phyloP scores from a whole-genome alignment of 2,888 invertebrate genomes.

The Salticus scenicus region DNA sequence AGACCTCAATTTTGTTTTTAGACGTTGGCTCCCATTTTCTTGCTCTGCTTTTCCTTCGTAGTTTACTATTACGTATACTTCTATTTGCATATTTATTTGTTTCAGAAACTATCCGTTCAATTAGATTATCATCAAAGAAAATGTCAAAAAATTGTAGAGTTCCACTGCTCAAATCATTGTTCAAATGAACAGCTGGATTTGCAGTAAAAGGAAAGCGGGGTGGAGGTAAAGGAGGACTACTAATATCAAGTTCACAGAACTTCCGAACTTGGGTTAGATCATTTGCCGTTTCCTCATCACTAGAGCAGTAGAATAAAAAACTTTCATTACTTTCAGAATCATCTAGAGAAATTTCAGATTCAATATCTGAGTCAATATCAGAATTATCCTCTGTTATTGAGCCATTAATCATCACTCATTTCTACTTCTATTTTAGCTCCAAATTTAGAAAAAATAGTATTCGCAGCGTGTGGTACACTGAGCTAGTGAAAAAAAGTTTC shows the following conservation, averaged over 20 bases:
- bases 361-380: too few species aligned
- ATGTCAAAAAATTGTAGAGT: constrained; percentile 16
- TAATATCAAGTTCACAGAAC: constrained; percentile 29
- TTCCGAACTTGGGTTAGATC: constrained; percentile 31
- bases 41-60: constrained; percentile 31
- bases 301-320: constrained; percentile 22
- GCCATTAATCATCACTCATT: too few species aligned
- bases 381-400: too few species aligned
- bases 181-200: constrained; percentile 27
- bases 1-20: constrained; percentile 19
- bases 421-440: too few species aligned
- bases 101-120: constrained; percentile 19
- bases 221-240: constrained; percentile 19
- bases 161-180: constrained; percentile 28
- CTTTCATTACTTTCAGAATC: too few species aligned
- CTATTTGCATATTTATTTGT: constrained; percentile 19
- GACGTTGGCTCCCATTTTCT: constrained; percentile 37
- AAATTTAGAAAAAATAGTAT: too few species aligned
- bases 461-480: too few species aligned
- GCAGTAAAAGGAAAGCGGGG: constrained; percentile 28
- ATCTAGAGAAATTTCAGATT: too few species aligned
- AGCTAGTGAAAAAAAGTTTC: too few species aligned
- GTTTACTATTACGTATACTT: constrained; percentile 25
- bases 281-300: constrained; percentile 15
- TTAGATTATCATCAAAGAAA: constrained; percentile 25